Percentiles rank a stretch among this genome's conserved stretches.
Evolutionary conservation across 2,113 vertebrate species (phyloP).

Genomic region (Condylura cristata): DNA sequence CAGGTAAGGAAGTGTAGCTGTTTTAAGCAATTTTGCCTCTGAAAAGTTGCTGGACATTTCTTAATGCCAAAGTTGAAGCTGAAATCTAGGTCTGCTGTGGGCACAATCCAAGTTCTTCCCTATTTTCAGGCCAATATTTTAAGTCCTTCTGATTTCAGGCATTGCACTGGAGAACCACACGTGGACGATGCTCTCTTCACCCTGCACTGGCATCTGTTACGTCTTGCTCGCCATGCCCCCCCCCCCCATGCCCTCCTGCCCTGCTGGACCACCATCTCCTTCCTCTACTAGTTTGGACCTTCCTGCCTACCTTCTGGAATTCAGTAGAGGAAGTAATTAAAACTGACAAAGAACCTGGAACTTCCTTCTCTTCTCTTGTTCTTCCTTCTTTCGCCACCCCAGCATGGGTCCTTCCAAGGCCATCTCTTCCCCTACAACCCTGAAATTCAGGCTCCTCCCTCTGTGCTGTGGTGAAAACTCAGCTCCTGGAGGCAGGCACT

Average conservation of each 20-base stretch:
- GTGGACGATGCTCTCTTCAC: not conserved
- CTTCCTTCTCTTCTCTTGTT: not conserved
- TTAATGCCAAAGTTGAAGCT: not conserved
- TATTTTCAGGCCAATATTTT: not conserved
- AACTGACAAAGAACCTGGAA: not conserved
- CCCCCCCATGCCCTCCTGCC: no score
- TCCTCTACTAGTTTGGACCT: not conserved
- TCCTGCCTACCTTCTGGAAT: not conserved
- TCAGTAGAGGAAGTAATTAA: conserved; percentile 39
- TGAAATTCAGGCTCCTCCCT: not conserved
- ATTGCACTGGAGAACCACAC: not conserved
- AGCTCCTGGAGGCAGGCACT: not conserved
- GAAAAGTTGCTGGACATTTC: not conserved
- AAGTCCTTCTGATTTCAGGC: not conserved
- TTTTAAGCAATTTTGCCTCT: not conserved
- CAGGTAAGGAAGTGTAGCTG: not conserved
- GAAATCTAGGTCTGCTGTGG: not conserved
- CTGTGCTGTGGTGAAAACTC: not conserved
- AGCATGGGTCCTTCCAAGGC: not conserved
- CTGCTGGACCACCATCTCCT: not conserved
- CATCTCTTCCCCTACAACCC: not conserved
- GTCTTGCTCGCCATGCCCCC: not conserved
- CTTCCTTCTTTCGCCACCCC: not conserved
- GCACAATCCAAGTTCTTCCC: not conserved
- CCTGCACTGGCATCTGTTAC: not conserved